These are phyloP conservation scores for Stegostoma tigrinum DNA, from an alignment of 2,113 vertebrate genomes.

Conservation along the genomic window DNA sequence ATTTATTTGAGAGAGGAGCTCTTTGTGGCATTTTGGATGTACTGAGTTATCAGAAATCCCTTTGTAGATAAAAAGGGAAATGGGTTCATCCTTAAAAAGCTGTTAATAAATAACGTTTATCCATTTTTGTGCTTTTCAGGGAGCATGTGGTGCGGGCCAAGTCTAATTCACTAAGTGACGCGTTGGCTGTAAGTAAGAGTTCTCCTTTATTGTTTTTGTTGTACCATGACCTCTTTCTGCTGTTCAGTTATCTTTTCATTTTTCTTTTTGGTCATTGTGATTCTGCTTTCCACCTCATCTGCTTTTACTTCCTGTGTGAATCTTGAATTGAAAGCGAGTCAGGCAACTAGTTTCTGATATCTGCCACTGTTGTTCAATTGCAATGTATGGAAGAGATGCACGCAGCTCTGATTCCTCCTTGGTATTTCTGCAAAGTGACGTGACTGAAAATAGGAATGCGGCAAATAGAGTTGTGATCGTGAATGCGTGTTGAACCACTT, in stretches of 20 bases:
- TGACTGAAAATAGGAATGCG: background rate
- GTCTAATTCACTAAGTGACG: constrained; percentile 83
- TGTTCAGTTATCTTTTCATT: background rate
- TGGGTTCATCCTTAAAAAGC: background rate
- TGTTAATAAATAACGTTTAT: background rate
- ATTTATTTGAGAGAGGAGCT: background rate
- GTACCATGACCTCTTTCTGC: background rate
- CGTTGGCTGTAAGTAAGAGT: constrained; percentile 64
- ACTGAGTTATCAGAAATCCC: background rate
- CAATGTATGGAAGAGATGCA: background rate
- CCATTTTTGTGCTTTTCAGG: constrained; percentile 50
- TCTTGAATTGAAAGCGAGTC: background rate
- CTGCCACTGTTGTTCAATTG: background rate
- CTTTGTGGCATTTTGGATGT: background rate
- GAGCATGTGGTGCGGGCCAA: constrained; percentile 71
- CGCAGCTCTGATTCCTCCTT: background rate
- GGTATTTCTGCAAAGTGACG: background rate
- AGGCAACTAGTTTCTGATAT: background rate
- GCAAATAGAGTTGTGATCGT: background rate
- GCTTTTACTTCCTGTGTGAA: background rate
- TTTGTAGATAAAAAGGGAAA: background rate
- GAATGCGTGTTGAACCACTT: background rate
- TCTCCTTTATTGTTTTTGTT: background rate
- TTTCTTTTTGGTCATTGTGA: background rate
- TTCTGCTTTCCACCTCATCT: background rate